A percentile compares a stretch with the other conserved stretches of the same genome.
Evolutionary conservation across 2,113 vertebrate genomes (phyloP).

Genomic region (Zingel zingel): DNA sequence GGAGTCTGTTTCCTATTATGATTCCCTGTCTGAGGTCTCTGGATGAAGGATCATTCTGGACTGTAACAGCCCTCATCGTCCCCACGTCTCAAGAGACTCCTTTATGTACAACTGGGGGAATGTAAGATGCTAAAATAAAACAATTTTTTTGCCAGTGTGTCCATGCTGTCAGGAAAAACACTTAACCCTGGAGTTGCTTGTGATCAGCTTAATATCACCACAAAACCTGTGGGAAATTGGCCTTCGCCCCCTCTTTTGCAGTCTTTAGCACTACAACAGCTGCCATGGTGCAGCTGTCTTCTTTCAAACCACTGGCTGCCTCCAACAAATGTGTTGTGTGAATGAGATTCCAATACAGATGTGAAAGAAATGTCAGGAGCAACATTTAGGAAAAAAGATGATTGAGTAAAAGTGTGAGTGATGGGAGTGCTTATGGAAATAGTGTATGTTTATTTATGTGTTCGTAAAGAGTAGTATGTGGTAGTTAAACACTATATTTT

Average conservation of each 20-base stretch:
- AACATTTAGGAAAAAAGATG: slow-evolving; percentile 39
- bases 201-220: slow-evolving; percentile 39
- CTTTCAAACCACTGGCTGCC: slow-evolving; percentile 62
- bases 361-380: slow-evolving; percentile 44
- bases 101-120: slow-evolving; percentile 49
- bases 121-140: slow-evolving; percentile 44
- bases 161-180: slow-evolving; percentile 26
- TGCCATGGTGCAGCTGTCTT: slow-evolving; percentile 52
- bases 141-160: slow-evolving; percentile 18
- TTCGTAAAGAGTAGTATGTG: slow-evolving; percentile 71
- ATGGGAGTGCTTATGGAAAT: slow-evolving; percentile 48
- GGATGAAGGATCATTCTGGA: slow-evolving; percentile 65
- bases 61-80: slow-evolving; percentile 68
- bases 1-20: slow-evolving; percentile 64
- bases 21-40: slow-evolving; percentile 69
- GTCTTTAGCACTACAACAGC: slow-evolving; percentile 68
- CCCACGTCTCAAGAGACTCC: slow-evolving; percentile 51
- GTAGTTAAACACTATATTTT: slow-evolving; percentile 75
- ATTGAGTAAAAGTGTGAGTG: slow-evolving; percentile 44
- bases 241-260: slow-evolving; percentile 36
- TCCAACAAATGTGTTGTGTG: slow-evolving; percentile 52
- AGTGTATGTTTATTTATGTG: slow-evolving; percentile 74
- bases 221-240: slow-evolving; percentile 33
- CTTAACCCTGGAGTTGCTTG: slow-evolving; percentile 35
- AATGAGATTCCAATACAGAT: slow-evolving; percentile 62